Percentiles rank a stretch among this genome's conserved stretches.
These are phyloP conservation scores for Monarcha castaneiventris DNA, from an alignment of 2,113 vertebrate genomes.

Conservation along the genomic window DNA sequence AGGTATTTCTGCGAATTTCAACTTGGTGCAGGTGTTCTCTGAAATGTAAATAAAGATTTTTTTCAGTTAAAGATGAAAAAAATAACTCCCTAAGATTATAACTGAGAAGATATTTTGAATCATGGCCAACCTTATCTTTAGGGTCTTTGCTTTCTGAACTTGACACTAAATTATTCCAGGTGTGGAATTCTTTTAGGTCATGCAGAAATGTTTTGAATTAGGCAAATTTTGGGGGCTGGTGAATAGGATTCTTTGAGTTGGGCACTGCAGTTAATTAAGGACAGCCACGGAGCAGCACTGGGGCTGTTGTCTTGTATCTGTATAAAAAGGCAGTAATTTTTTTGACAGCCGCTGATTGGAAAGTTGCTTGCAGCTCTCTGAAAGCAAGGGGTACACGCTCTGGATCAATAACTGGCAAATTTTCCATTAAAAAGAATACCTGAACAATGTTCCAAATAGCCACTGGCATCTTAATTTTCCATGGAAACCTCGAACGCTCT, in stretches of 20 bases:
- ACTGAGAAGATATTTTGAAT: background rate
- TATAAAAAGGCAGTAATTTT: constrained; percentile 83
- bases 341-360: constrained; percentile 96
- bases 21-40: background rate
- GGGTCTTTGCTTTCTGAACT: constrained; percentile 20
- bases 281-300: constrained; percentile 11
- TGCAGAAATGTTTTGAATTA: background rate
- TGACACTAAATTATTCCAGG: background rate
- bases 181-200: background rate
- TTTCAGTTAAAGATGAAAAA: background rate
- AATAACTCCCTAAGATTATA: background rate
- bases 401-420: constrained; percentile 98
- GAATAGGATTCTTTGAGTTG: background rate
- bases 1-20: background rate
- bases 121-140: background rate
- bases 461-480: constrained; percentile 85
- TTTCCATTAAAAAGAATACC: constrained; percentile 97
- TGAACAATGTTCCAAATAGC: constrained; percentile 89
- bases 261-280: constrained; percentile 69
- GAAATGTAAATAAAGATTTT: background rate
- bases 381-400: constrained; percentile 82
- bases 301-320: constrained; percentile 74
- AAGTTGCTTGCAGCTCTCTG: constrained; percentile 87
- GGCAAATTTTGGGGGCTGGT: background rate
- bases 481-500: constrained; percentile 70